Conservation (phyloP, 2,113 vertebrate genomes). For the Phylloscopus whistleri region DNA sequence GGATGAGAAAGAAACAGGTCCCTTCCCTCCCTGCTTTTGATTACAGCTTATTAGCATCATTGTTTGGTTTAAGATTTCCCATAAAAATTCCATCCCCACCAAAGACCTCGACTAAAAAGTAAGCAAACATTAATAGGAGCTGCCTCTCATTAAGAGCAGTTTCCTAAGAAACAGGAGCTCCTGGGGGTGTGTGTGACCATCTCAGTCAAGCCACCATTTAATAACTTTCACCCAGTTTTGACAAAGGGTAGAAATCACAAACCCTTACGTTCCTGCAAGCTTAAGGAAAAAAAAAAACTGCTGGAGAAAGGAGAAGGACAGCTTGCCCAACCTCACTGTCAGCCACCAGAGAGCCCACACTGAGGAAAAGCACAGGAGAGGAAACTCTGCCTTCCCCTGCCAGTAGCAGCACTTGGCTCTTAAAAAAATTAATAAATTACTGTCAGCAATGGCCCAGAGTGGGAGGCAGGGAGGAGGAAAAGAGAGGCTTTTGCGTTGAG, state of each 20-base stretch:
- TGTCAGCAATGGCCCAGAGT: neutral
- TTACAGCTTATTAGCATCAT: conserved; percentile 40
- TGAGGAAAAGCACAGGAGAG: neutral
- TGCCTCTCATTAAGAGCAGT: neutral
- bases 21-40: conserved; percentile 6
- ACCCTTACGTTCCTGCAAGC: neutral
- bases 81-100: conserved; percentile 40
- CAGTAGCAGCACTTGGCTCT: neutral
- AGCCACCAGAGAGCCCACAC: neutral
- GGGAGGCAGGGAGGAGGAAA: neutral
- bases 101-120: neutral
- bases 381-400: neutral
- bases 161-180: neutral
- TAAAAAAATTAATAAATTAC: neutral
- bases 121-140: neutral
- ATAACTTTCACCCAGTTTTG: neutral
- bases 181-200: neutral
- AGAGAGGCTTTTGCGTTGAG: neutral
- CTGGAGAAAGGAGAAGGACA: neutral
- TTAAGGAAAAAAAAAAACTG: neutral
- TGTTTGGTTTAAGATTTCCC: neutral
- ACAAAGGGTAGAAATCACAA: neutral
- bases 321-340: neutral
- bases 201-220: neutral
- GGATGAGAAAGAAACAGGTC: neutral